Conservation (phyloP, 2,888 invertebrate species). For the Celastrina argiolus region DNA sequence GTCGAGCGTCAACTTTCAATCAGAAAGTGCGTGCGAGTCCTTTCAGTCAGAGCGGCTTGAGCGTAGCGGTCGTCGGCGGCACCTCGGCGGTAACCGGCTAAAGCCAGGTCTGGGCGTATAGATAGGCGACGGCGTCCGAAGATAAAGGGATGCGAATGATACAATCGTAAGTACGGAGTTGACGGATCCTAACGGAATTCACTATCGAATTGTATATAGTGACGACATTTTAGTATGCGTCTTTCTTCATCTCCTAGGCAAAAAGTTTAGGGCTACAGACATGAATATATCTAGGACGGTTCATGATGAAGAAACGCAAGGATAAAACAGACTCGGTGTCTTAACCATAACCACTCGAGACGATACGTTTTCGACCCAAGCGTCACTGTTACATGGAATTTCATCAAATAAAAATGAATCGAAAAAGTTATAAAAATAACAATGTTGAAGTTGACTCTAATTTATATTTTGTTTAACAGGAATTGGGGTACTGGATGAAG, state of each 20-base stretch:
- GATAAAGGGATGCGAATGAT: conserved; percentile 34
- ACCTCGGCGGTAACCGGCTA: conserved; percentile 51
- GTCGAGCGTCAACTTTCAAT: conserved; percentile 48
- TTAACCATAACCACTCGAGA: not conserved
- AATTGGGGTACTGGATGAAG: conserved; percentile 28
- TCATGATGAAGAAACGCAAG: not conserved
- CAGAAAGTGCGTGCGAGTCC: conserved; percentile 63
- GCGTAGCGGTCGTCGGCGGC: conserved; percentile 48
- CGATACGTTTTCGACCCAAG: not conserved
- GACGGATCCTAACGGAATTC: conserved; percentile 27
- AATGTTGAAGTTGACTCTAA: not conserved
- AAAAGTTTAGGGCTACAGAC: not conserved
- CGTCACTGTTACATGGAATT: not conserved
- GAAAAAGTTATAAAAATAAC: not conserved
- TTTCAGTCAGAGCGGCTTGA: conserved; percentile 44
- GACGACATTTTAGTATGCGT: conserved; percentile 4
- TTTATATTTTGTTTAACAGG: conserved; percentile 30
- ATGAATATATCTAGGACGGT: conserved; percentile 1
- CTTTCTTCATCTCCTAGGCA: conserved; percentile 9
- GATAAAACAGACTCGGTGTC: not conserved
- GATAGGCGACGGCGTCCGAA: conserved; percentile 59
- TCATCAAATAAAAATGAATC: not conserved
- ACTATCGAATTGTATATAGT: conserved; percentile 2
- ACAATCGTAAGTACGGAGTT: conserved; percentile 41
- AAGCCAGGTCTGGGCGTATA: conserved; percentile 38